Evolutionary conservation across 2,797 vertebrate species (phyloP), one percentile per base, ranked within the genome.

Genomic region (Bradypus variegatus): DNA sequence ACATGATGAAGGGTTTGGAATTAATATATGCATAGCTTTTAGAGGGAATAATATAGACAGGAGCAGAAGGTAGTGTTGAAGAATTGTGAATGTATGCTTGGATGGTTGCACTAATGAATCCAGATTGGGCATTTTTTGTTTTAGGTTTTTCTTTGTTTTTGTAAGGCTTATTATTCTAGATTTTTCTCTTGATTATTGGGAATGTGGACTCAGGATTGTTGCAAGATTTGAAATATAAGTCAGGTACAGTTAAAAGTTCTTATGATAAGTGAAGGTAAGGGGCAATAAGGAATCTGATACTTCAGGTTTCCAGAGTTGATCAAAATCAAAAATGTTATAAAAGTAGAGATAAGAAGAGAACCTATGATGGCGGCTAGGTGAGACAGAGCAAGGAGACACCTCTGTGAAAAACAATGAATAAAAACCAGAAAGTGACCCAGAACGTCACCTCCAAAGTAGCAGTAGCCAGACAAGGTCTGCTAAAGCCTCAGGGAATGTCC

Each of bases 171-270:
- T 87, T 93, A 86, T 69, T 95, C 38, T 90, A 48, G 13, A 86
- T 90, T 70, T 81, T 93, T 84, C 38, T 95, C 38, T 70, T 45
- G 89, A 82, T 92, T 75, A 80, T 41, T 80, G n/a, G 90, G 12
- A 89, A 94, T 77, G 29, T 84, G 27, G 41, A 79, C 72, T 92
- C 23, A 88, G 23, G 14, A 45, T 91, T 92, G 21, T 64, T 92
- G 16, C 75, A 94, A 88, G 60, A 89, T 65, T 92, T 92, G 48
- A 55, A 65, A 27, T 90, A 16, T 88, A 89, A 93, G 16, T 93
- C 41, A 69, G 27, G 50, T 48, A 70, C 9, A 91, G 62, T 86
- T 94, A 92, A 82, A 62, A 90, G 53, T 91, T 94, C 41, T 88
- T 80, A 58, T 91, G 58, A 62, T 95, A 89, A 86, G 45, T 89